Evolutionary conservation across 2,888 invertebrate species (phyloP).

Genomic region (Pristionchus mayeri): DNA sequence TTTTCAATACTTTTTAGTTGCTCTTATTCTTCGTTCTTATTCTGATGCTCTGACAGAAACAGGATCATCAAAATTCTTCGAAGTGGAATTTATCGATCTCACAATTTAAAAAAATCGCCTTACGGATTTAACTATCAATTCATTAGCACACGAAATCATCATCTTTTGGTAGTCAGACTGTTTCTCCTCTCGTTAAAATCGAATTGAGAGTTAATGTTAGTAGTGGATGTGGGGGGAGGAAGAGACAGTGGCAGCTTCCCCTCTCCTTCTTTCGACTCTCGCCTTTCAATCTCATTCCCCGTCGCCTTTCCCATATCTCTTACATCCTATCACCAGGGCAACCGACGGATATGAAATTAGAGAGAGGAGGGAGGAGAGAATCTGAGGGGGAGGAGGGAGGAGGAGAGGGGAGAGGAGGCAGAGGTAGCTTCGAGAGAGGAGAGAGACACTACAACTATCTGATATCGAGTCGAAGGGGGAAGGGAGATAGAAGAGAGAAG

Average conservation of each 20-base stretch:
- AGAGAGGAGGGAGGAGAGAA: constrained; percentile 21
- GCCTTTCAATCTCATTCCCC: constrained; percentile 22
- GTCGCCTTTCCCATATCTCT: constrained; percentile 40
- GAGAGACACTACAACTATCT: constrained; percentile 21
- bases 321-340: constrained; percentile 45
- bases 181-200: no score
- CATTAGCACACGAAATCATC: no score
- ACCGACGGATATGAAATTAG: constrained; percentile 46
- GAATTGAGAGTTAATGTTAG: no score
- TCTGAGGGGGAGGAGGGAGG: neutral
- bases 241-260: neutral
- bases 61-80: no score
- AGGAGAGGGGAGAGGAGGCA: neutral
- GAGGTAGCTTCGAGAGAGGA: constrained; percentile 15
- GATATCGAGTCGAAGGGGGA: constrained; percentile 13
- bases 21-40: no score
- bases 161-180: no score
- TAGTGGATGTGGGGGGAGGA: no score
- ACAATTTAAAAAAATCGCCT: no score
- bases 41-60: no score
- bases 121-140: no score
- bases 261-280: neutral
- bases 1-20: no score
- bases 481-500: neutral
- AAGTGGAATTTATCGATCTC: no score